Evolutionary conservation across 2,888 invertebrate species (phyloP), one percentile per base, ranked within the genome.

Genomic region (Ichneumon xanthorius): DNA sequence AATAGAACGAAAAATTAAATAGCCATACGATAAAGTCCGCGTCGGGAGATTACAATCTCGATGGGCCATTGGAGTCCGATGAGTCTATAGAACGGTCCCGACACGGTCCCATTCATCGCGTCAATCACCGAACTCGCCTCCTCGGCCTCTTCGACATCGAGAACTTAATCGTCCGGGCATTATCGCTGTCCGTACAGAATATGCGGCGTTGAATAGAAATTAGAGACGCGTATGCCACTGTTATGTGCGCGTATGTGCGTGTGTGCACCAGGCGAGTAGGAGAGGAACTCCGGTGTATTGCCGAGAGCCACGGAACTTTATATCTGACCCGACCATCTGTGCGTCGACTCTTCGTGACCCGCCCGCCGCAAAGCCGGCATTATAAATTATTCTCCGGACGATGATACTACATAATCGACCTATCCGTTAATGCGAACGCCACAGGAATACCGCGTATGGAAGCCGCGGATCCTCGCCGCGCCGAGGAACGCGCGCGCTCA

Each of bases 131-230:
- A 72, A 84, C 71, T 71, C 55, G 72, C 80, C 30, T 78, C 26
- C 45, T 50, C 63, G 71, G 37, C 68, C 68, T 77, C 45, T 81
- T 19, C 40, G 61, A 55, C 67, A 50, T 61, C 80, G 76, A 85
- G 70, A 78, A 78, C 81, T 85, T 75, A 85, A 79, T 85, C 75
- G 79, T 79, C 79, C 75, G 75, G 81, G 79, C 73, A 82, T 76
- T 73, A 82, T 65, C 63, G 73, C 63, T 65, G 75, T 67, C 45
- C 9, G 14, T 73, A 71, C 65, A 58, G 22, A 75, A 63, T 68
- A 79, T 71, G 37, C 71, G 67, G 26, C 68, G 58, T 81, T 85
- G 78, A 75, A 85, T 79, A 48, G 70, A 79, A 85, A 73, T 85
- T 79, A 79, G 75, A 72, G 58, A 84, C 76, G 63, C 84, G 75